These are phyloP conservation scores for Papilio polytes DNA, from an alignment of 1,140 invertebrate species.

Conservation along the genomic window DNA sequence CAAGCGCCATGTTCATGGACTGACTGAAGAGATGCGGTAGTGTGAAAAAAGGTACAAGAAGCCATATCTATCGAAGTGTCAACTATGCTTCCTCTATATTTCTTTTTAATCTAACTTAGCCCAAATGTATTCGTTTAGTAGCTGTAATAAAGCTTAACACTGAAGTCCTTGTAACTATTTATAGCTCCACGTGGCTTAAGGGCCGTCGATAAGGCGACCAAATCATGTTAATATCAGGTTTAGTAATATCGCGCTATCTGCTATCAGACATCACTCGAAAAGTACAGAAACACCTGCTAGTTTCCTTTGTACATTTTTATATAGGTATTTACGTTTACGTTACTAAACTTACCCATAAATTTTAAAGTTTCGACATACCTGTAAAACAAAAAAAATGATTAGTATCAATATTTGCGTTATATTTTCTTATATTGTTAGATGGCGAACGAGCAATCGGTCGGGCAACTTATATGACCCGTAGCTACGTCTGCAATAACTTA, in stretches of 20 bases:
- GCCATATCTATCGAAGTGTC: too few species aligned
- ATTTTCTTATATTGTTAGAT: too few species aligned
- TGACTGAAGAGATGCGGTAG: too few species aligned
- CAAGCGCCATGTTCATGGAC: too few species aligned
- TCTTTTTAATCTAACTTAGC: too few species aligned
- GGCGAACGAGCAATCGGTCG: too few species aligned
- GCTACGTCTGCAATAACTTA: too few species aligned
- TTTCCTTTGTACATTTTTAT: constrained; percentile 44
- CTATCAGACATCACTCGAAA: constrained; percentile 43
- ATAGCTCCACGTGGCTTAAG: constrained; percentile 4
- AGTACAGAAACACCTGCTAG: constrained; percentile 49
- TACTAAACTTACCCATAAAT: neutral
- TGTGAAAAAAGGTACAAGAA: too few species aligned
- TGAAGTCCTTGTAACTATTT: neutral
- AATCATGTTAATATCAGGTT: constrained; percentile 45
- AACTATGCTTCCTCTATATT: too few species aligned
- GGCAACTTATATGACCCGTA: too few species aligned
- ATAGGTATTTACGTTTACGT: too few species aligned
- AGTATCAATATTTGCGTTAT: neutral
- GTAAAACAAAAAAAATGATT: neutral
- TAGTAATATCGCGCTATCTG: constrained; percentile 55
- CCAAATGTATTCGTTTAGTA: neutral
- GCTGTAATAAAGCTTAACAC: neutral
- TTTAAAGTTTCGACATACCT: neutral
- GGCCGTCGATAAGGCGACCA: constrained; percentile 12